Conservation (phyloP, 2,113 vertebrate genomes). For the Acanthochromis polyacanthus region DNA sequence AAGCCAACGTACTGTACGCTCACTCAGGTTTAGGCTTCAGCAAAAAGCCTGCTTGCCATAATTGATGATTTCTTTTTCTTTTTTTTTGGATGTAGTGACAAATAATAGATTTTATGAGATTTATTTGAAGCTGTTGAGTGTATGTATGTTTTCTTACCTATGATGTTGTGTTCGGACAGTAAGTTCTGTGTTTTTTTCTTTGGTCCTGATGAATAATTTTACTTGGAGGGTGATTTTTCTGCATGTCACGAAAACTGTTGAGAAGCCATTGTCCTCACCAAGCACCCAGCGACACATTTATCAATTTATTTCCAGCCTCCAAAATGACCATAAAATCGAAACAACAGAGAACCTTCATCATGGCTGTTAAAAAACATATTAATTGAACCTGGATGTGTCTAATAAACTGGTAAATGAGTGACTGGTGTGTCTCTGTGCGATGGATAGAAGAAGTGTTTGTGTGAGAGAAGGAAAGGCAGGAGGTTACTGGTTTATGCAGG, state of each 20-base stretch:
- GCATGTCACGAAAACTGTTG: slow-evolving; percentile 15
- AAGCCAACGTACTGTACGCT: slow-evolving; percentile 55
- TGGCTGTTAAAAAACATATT: no score
- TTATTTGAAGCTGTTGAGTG: slow-evolving; percentile 17
- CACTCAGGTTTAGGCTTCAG: slow-evolving; percentile 70
- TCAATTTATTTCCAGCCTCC: slow-evolving; percentile 9
- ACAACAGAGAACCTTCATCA: background rate
- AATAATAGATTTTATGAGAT: slow-evolving; percentile 2
- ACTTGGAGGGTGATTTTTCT: slow-evolving; percentile 2
- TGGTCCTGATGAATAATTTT: slow-evolving; percentile 9
- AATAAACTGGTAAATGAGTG: slow-evolving; percentile 40
- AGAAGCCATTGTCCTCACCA: slow-evolving; percentile 16
- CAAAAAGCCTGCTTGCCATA: slow-evolving; percentile 47
- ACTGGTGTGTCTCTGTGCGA: slow-evolving; percentile 2
- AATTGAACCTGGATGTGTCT: background rate
- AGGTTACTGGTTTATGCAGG: background rate
- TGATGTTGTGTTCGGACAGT: slow-evolving; percentile 14
- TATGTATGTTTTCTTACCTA: slow-evolving; percentile 27
- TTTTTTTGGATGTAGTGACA: slow-evolving; percentile 5
- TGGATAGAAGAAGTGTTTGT: slow-evolving; percentile 16
- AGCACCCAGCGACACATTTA: background rate
- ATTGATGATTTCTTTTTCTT: slow-evolving; percentile 19
- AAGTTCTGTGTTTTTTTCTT: background rate
- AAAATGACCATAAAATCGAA: no score
- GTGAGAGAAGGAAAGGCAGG: background rate